Evolutionary conservation across 2,113 vertebrate genomes (phyloP), one percentile per base, ranked within the genome.

Genomic region (Leiothrix lutea): DNA sequence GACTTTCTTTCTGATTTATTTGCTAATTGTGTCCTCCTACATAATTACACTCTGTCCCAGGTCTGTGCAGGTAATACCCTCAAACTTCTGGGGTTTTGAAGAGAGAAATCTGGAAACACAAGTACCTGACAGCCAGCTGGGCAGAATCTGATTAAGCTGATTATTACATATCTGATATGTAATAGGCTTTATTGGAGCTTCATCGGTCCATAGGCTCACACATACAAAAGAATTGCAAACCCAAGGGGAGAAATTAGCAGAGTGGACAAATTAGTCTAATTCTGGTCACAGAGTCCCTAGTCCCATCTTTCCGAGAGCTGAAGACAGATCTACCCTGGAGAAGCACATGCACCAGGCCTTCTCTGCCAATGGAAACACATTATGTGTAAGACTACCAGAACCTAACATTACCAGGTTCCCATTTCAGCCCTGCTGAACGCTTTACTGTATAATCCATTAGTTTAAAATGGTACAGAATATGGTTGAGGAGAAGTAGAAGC

Each of bases 11-110:
- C 26, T 80, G 35, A 54, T 80, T 88, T 66, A 24, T 53, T 65
- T 36, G 7, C 8, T 67, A 20, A 28, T 12, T 47, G 3, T 21
- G 29, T 78, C 10, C 10, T 62, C 20, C 44, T 36, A 12, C 35
- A 18, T 2, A 65, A 29, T 38, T 54, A 80, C 12, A 53, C 11
- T 25, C 8, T 50, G 14, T 44, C 25, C 12, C 22, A 33, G 11
- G 4, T 60, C 38, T 65, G 10, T 23, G 6, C 57, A 35, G 0
- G 0, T 4, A 72, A 6, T 23, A 44, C 5, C 53, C n/a, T 22
- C 48, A 85, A 18, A 61, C 2, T 85, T 77, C n/a, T 42, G 23
- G 13, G 4, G n/a, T 67, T 17, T 45, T 80, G 47, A 28, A 60
- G 4, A 38, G 22, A 71, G 12, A 6, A 16, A 79, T 7, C 2